phyloP scores from a whole-genome alignment of 2,797 vertebrate species.

The Centropyge bicolor region DNA sequence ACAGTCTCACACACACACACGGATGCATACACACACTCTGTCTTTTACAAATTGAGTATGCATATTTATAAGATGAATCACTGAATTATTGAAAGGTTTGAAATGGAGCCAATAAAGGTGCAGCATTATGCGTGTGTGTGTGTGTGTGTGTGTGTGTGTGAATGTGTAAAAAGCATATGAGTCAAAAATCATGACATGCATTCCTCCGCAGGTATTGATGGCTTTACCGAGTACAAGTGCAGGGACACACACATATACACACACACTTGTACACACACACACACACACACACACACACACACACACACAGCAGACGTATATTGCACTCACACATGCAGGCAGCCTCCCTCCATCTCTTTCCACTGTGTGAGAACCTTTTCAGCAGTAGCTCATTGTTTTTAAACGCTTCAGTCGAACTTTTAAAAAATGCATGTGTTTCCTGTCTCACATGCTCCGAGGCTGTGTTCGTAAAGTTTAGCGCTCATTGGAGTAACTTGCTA shows the following conservation, averaged over 20 bases:
- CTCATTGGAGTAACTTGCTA: not conserved
- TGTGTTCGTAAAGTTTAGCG: slow-evolving; percentile 9
- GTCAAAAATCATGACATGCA: slow-evolving; percentile 3
- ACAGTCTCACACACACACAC: not conserved
- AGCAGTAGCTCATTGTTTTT: slow-evolving; percentile 37
- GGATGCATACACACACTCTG: not conserved
- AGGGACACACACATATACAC: not conserved
- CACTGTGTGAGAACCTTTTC: slow-evolving; percentile 19
- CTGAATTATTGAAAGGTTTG: slow-evolving; percentile 76
- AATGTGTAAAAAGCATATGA: slow-evolving; percentile 30
- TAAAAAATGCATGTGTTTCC: slow-evolving; percentile 25
- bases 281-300: not conserved
- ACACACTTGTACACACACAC: slow-evolving; percentile 9
- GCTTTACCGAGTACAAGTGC: not conserved
- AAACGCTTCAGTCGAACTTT: slow-evolving; percentile 10
- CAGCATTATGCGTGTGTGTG: slow-evolving; percentile 29
- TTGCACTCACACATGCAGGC: too few relatives aligned
- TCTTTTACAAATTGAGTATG: slow-evolving; percentile 65
- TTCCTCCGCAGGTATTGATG: slow-evolving; percentile 17
- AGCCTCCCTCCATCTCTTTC: not conserved
- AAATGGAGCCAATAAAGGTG: slow-evolving; percentile 62
- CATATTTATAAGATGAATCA: slow-evolving; percentile 72
- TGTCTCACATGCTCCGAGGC: slow-evolving; percentile 1
- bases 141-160: slow-evolving; percentile 3
- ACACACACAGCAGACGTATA: not conserved